Conservation (phyloP, 2,113 vertebrate genomes). For the Brachypteracias leptosomus region DNA sequence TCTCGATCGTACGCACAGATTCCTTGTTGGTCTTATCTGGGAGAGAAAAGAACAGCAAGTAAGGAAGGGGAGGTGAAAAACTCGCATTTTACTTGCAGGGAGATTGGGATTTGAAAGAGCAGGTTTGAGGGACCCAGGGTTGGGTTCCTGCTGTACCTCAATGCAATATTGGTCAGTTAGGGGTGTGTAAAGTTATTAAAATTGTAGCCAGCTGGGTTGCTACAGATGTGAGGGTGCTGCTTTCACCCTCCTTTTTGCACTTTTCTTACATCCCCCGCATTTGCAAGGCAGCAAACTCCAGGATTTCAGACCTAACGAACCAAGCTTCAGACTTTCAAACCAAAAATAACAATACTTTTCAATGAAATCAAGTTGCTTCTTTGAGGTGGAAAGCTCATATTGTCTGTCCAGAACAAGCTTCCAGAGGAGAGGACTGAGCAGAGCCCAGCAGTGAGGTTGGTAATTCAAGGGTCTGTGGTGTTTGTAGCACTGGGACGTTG, state of each 20-base stretch:
- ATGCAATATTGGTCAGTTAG: neutral
- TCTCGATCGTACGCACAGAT: conserved; percentile 90
- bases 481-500: neutral
- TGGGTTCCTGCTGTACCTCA: neutral
- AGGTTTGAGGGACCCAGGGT: neutral
- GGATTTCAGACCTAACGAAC: neutral
- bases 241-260: neutral
- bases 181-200: neutral
- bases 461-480: neutral
- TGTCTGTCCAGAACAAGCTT: neutral
- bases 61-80: neutral
- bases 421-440: neutral
- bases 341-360: neutral
- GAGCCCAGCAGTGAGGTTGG: neutral
- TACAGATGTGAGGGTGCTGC: neutral
- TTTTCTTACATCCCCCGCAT: neutral
- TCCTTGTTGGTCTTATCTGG: conserved; percentile 96
- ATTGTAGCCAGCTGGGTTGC: no score
- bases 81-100: neutral
- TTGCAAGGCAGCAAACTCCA: neutral
- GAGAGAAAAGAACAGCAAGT: neutral
- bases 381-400: neutral
- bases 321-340: neutral
- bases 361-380: neutral
- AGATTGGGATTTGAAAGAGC: neutral